These are phyloP conservation scores for Sarcophaga subvicina DNA, from an alignment of 2,888 invertebrate species.

Conservation along the genomic window DNA sequence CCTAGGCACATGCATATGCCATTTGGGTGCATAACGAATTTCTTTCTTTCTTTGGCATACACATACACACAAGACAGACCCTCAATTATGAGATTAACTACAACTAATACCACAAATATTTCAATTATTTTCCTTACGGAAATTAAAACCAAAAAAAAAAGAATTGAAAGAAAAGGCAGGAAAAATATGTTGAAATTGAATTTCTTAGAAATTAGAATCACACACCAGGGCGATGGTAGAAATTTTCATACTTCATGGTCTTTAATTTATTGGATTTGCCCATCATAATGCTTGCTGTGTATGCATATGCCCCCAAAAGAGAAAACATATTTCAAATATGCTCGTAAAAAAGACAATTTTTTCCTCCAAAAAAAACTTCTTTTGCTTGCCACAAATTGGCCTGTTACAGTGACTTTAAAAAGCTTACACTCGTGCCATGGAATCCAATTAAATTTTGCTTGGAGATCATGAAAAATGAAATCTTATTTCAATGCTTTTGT, in stretches of 20 bases:
- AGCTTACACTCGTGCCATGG: no score
- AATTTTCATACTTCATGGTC: constrained; percentile 58
- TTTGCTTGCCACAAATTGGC: no score
- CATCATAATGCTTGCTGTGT: not conserved
- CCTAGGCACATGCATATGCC: not conserved
- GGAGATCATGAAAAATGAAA: constrained; percentile 50
- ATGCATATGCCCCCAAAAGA: not conserved
- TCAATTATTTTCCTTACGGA: constrained; percentile 9
- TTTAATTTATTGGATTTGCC: constrained; percentile 45
- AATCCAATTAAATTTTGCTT: constrained; percentile 60
- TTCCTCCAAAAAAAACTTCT: not conserved
- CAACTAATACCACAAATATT: constrained; percentile 3
- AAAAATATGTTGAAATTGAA: constrained; percentile 20
- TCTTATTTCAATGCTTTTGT: constrained; percentile 50
- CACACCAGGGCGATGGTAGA: not conserved
- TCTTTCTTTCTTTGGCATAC: not conserved
- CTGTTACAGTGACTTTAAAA: no score
- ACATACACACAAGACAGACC: constrained; percentile 19
- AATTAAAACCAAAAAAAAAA: not conserved
- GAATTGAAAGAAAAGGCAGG: no score
- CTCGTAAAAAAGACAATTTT: no score
- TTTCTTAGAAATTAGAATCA: constrained; percentile 29
- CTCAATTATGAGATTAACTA: constrained; percentile 56
- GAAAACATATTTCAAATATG: constrained; percentile 14
- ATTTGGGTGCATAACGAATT: constrained; percentile 59